phyloP scores from a whole-genome alignment of 2,113 vertebrate species.

The Crotalus horridus region DNA sequence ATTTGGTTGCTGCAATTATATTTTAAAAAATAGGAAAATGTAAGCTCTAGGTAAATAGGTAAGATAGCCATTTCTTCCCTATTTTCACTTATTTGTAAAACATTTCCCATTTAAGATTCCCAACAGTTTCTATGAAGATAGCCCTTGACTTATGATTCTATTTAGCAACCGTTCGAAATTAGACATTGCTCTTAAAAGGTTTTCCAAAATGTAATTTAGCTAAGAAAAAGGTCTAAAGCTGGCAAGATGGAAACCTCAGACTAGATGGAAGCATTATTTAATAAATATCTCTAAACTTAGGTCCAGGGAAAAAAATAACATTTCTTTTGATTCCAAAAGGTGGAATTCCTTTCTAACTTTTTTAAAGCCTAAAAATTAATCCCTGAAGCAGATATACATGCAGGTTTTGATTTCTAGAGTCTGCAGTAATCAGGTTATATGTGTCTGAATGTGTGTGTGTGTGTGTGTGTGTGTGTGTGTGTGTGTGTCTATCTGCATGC shows the following conservation, averaged over 20 bases:
- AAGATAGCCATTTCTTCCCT: not conserved
- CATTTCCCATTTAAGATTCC: not conserved
- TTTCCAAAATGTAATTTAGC: not conserved
- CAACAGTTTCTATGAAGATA: not conserved
- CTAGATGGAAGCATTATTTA: not conserved
- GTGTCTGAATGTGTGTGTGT: not conserved
- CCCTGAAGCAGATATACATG: not conserved
- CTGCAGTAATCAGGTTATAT: not conserved
- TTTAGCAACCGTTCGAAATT: too few relatives aligned
- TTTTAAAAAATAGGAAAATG: not conserved
- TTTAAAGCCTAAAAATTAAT: not conserved
- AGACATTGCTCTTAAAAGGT: not conserved
- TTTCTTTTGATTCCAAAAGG: not conserved
- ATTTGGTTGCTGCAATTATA: not conserved
- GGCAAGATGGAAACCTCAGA: not conserved
- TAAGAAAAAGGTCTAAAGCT: not conserved
- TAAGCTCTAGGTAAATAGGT: not conserved
- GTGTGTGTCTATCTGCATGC: not conserved
- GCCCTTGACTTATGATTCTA: too few relatives aligned
- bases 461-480: not conserved
- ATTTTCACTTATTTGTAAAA: not conserved
- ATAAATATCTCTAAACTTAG: not conserved
- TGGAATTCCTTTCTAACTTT: not conserved
- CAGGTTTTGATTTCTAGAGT: not conserved
- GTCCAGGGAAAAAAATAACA: not conserved